Conservation (phyloP, 92 coral and sea anemone species). For the Zoanthus gigantus region DNA sequence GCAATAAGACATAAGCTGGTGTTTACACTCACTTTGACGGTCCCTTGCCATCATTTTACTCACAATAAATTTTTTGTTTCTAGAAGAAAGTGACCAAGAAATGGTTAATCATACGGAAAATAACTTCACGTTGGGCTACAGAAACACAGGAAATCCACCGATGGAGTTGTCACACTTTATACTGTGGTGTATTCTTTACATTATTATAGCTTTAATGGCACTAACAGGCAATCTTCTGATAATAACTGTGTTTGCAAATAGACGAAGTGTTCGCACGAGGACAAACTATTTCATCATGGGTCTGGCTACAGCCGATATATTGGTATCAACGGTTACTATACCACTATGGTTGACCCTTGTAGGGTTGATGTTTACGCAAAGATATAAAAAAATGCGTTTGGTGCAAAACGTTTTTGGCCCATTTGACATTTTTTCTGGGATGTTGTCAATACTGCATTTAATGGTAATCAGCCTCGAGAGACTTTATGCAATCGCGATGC, state of each 20-base stretch:
- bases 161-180: slow-evolving; percentile 57
- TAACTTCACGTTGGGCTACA: neutral
- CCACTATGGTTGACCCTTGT: slow-evolving; percentile 70
- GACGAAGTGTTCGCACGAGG: slow-evolving; percentile 77
- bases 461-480: slow-evolving; percentile 81
- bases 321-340: slow-evolving; percentile 72
- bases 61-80: neutral
- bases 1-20: neutral
- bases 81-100: neutral
- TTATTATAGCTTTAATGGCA: slow-evolving; percentile 63
- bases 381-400: slow-evolving; percentile 22
- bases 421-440: slow-evolving; percentile 80
- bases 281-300: slow-evolving; percentile 83
- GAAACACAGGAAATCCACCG: slow-evolving; percentile 33
- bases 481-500: slow-evolving; percentile 80
- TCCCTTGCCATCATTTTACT: neutral
- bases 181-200: slow-evolving; percentile 65
- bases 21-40: neutral
- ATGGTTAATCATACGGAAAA: slow-evolving; percentile 43
- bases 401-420: slow-evolving; percentile 74
- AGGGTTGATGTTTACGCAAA: slow-evolving; percentile 56
- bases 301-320: slow-evolving; percentile 72
- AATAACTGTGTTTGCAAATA: slow-evolving; percentile 77
- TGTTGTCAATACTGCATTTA: slow-evolving; percentile 80
- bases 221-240: slow-evolving; percentile 76